Evolutionary conservation across 2,113 vertebrate species (phyloP).

Genomic region (Naja naja): DNA sequence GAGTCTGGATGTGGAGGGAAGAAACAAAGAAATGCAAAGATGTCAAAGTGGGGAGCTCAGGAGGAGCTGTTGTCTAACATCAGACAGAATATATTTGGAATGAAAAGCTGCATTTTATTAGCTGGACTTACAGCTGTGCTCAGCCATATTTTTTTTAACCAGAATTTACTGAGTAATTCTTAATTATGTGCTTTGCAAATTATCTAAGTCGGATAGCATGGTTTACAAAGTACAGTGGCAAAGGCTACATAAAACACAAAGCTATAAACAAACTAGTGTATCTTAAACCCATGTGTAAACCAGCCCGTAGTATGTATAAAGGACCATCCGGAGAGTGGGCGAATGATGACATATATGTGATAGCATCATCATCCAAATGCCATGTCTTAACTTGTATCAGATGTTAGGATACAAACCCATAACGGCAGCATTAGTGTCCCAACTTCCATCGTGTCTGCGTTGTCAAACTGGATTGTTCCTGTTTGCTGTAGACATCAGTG

Average conservation of each 20-base stretch:
- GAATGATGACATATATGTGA: neutral
- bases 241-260: neutral
- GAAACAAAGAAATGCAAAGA: neutral
- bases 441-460: neutral
- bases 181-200: neutral
- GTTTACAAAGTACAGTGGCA: neutral
- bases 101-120: neutral
- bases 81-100: constrained; percentile 4
- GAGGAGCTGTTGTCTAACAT: neutral
- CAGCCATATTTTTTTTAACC: neutral
- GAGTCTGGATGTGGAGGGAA: neutral
- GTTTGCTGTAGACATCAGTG: neutral
- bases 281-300: neutral
- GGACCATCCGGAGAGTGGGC: neutral
- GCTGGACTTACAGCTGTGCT: neutral
- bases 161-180: neutral
- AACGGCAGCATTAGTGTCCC: neutral
- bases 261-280: neutral
- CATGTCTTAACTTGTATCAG: neutral
- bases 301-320: neutral
- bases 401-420: neutral
- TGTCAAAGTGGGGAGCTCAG: neutral
- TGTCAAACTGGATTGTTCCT: neutral
- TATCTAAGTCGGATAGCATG: neutral
- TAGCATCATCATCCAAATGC: neutral